phyloP scores from a whole-genome alignment of 2,113 vertebrate genomes.

The Mugil cephalus region DNA sequence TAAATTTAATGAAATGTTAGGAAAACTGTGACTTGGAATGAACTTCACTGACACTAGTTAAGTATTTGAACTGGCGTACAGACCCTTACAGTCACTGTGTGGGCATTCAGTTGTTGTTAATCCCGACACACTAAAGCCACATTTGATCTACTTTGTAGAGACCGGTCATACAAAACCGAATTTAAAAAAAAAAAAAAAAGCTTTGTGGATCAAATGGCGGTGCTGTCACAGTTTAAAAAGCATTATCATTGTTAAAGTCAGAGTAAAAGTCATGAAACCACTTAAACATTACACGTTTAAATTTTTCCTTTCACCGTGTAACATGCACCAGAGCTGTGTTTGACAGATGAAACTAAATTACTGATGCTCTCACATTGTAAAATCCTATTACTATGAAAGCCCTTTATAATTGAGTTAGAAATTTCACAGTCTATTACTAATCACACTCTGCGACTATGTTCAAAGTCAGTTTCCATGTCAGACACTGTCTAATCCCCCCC shows the following conservation, averaged over 20 bases:
- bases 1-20: conserved; percentile 59
- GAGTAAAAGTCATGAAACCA: conserved; percentile 50
- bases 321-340: conserved; percentile 57
- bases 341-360: conserved; percentile 69
- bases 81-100: not conserved
- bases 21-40: conserved; percentile 27
- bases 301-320: conserved; percentile 45
- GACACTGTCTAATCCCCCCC: conserved; percentile 74
- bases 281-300: conserved; percentile 40
- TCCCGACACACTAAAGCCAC: conserved; percentile 16
- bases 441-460: conserved; percentile 70
- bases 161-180: too few species aligned
- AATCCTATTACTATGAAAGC: conserved; percentile 77
- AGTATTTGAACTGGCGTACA: not conserved
- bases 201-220: not conserved
- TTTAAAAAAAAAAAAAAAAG: not conserved
- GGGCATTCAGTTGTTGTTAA: conserved; percentile 1
- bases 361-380: conserved; percentile 69
- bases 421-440: conserved; percentile 78
- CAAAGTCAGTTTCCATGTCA: conserved; percentile 77
- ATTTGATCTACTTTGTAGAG: conserved; percentile 8
- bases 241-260: conserved; percentile 20
- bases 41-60: conserved; percentile 30
- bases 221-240: conserved; percentile 21
- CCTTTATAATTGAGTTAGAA: conserved; percentile 74